Conservation (phyloP, 2,888 invertebrate genomes). For the Lampropteryx suffumata region DNA sequence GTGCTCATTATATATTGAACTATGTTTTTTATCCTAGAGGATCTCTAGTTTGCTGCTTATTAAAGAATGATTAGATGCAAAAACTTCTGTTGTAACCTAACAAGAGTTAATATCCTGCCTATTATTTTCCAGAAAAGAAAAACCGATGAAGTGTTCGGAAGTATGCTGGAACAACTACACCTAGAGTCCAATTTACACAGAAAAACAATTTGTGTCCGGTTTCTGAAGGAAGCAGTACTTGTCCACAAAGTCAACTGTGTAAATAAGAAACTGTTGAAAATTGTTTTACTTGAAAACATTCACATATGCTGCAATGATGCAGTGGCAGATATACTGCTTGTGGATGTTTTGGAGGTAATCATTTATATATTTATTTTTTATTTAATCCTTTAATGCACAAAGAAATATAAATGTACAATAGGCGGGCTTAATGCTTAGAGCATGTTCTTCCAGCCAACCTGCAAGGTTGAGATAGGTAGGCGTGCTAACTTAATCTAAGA, state of each 20-base stretch:
- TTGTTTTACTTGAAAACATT: conserved; percentile 59
- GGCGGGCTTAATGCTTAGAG: no score
- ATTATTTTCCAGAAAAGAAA: conserved; percentile 50
- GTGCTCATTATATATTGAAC: no score
- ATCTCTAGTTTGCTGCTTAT: no score
- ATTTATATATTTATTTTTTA: neutral
- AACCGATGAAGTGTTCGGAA: conserved; percentile 55
- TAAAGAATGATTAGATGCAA: no score
- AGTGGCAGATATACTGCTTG: conserved; percentile 57
- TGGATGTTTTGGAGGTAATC: conserved; percentile 58
- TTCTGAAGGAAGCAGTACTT: conserved; percentile 52
- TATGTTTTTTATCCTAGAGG: no score
- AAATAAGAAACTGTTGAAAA: conserved; percentile 53
- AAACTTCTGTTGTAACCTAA: no score
- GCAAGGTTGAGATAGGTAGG: no score
- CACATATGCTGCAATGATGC: conserved; percentile 57
- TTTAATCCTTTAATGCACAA: neutral
- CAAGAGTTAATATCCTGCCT: no score
- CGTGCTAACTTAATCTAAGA: no score
- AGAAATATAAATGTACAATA: no score
- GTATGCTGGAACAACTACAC: conserved; percentile 55
- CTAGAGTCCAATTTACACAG: conserved; percentile 64
- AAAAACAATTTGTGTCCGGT: conserved; percentile 57
- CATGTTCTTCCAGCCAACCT: no score
- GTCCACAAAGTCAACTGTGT: conserved; percentile 60